Evolutionary conservation across 2,888 invertebrate genomes (phyloP).

Genomic region (Apoderus coryli): DNA sequence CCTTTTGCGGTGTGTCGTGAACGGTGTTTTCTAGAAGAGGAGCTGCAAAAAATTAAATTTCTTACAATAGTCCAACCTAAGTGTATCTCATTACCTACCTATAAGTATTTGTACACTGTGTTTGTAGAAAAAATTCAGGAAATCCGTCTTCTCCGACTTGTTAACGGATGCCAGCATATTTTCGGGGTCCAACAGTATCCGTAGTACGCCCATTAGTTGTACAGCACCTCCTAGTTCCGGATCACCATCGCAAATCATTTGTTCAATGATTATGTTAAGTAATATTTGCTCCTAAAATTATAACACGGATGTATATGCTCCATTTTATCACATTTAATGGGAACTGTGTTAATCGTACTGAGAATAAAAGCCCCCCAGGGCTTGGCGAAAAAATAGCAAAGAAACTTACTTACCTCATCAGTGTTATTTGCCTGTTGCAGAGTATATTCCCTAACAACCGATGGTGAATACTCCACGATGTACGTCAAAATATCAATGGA

Average conservation of each 20-base stretch:
- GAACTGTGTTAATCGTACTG: too few relatives aligned
- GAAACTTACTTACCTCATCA: conserved; percentile 86
- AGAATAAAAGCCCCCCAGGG: too few relatives aligned
- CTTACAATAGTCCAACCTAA: too few relatives aligned
- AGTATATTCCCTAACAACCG: conserved; percentile 93
- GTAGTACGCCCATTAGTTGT: conserved; percentile 87
- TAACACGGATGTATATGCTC: conserved; percentile 8
- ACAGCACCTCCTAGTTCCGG: conserved; percentile 96
- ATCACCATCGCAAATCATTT: conserved; percentile 94
- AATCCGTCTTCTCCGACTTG: conserved; percentile 96
- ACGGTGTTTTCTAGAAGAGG: conserved; percentile 89
- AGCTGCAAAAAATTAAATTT: conserved; percentile 36
- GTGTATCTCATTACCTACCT: conserved; percentile 44
- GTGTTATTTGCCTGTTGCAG: conserved; percentile 80
- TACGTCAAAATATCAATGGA: conserved; percentile 97
- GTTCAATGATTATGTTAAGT: conserved; percentile 93
- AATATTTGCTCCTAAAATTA: conserved; percentile 73
- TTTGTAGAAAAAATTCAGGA: conserved; percentile 96
- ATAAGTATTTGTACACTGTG: conserved; percentile 93
- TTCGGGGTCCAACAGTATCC: conserved; percentile 90
- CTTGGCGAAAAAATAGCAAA: too few relatives aligned
- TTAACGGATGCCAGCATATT: conserved; percentile 90
- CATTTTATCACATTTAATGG: too few relatives aligned
- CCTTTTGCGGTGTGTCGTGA: conserved; percentile 77
- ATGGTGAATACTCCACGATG: conserved; percentile 96